Evolutionary conservation across 2,888 invertebrate genomes (phyloP).

Genomic region (Deilephila elpenor): DNA sequence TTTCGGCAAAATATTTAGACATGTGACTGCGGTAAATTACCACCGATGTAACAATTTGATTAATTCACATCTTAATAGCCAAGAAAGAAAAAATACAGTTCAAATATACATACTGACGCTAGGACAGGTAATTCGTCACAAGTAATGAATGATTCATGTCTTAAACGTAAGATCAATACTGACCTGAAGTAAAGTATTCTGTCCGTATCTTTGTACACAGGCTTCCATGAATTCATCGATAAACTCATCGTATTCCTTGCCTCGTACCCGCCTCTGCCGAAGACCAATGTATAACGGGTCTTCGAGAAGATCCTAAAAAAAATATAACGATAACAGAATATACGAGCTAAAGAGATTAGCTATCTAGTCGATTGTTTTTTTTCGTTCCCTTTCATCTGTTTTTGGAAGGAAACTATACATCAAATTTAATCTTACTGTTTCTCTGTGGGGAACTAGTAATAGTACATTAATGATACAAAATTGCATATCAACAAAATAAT

Average conservation of each 20-base stretch:
- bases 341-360: too few relatives aligned
- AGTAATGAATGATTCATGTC: background rate
- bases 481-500: too few relatives aligned
- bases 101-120: too few relatives aligned
- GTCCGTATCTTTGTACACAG: slow-evolving; percentile 93
- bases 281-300: slow-evolving; percentile 98
- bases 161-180: slow-evolving; percentile 36
- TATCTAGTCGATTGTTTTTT: background rate
- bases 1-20: background rate
- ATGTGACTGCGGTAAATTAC: background rate
- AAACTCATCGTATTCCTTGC: slow-evolving; percentile 95
- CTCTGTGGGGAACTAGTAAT: too few relatives aligned
- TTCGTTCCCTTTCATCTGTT: background rate
- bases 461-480: too few relatives aligned
- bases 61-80: too few relatives aligned
- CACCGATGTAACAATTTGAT: too few relatives aligned
- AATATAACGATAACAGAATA: background rate
- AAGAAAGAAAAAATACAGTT: too few relatives aligned
- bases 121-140: too few relatives aligned
- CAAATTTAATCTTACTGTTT: too few relatives aligned
- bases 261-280: slow-evolving; percentile 92
- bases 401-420: background rate
- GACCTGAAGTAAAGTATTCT: slow-evolving; percentile 91
- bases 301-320: slow-evolving; percentile 89
- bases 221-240: slow-evolving; percentile 99